These are phyloP conservation scores for Onthophagus taurus DNA, from an alignment of 1,140 invertebrate species.

Conservation along the genomic window DNA sequence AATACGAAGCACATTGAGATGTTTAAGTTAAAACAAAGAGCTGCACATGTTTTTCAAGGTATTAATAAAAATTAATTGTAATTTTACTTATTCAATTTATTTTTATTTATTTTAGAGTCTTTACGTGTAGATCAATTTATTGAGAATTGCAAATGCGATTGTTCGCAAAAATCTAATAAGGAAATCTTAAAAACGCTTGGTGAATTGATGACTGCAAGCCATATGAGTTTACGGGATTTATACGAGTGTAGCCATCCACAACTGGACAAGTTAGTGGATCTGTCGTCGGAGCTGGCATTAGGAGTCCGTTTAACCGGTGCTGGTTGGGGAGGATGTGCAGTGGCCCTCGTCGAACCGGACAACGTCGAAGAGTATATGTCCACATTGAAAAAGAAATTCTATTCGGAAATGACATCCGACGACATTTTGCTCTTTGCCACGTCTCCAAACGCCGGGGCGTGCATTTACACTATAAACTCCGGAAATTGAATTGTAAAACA, in stretches of 20 bases:
- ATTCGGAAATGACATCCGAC: conserved; percentile 41
- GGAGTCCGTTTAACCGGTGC: conserved; percentile 90
- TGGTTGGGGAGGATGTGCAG: conserved; percentile 94
- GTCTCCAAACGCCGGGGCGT: conserved; percentile 45
- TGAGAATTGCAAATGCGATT: conserved; percentile 49
- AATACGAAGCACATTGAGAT: conserved; percentile 57
- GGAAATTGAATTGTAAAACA: conserved; percentile 2
- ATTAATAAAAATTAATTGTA: conserved; percentile 18
- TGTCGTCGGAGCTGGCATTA: conserved; percentile 61
- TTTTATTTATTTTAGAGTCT: conserved; percentile 53
- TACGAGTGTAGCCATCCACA: conserved; percentile 93
- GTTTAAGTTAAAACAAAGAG: conserved; percentile 78
- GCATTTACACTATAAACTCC: conserved; percentile 13
- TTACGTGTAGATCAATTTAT: conserved; percentile 68
- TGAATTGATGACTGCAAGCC: conserved; percentile 80
- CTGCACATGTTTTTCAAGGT: conserved; percentile 79
- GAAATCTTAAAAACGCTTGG: conserved; percentile 48
- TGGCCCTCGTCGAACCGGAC: conserved; percentile 65
- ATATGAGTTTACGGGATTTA: conserved; percentile 69
- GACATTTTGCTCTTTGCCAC: conserved; percentile 47
- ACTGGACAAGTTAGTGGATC: conserved; percentile 73
- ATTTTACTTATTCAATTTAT: not conserved
- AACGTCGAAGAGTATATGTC: conserved; percentile 60
- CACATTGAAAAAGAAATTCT: conserved; percentile 61
- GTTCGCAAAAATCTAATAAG: conserved; percentile 43